phyloP scores from a whole-genome alignment of 1,140 invertebrate species.

The Trypoxylus dichotomus region DNA sequence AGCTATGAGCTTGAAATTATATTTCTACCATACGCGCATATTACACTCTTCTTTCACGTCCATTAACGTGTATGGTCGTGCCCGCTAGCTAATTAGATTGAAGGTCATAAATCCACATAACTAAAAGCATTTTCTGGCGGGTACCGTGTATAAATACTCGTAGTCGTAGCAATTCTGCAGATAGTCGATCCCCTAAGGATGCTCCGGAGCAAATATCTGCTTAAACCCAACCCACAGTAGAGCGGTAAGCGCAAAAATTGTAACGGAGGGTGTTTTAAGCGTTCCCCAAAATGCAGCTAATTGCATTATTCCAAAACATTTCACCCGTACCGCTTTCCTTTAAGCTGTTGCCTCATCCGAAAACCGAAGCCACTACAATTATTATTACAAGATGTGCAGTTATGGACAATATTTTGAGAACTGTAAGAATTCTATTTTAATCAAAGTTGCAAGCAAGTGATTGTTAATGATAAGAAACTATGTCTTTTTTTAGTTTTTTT shows the following conservation, averaged over 20 bases:
- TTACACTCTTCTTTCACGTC: too few relatives aligned
- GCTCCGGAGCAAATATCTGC: neutral
- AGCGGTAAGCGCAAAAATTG: neutral
- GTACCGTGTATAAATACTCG: neutral
- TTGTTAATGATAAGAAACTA: too few relatives aligned
- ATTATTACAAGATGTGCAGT: neutral
- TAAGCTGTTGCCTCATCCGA: neutral
- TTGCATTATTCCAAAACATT: conserved; percentile 23
- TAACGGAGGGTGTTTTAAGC: conserved; percentile 5
- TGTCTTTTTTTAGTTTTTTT: too few relatives aligned
- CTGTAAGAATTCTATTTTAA: too few relatives aligned
- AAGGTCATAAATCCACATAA: neutral
- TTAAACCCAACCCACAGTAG: neutral
- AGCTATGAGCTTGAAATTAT: neutral
- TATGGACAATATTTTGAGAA: neutral
- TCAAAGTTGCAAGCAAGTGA: too few relatives aligned
- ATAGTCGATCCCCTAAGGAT: neutral
- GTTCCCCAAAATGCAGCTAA: conserved; percentile 16
- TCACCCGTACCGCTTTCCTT: neutral
- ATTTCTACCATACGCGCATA: neutral
- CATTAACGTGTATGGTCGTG: too few relatives aligned
- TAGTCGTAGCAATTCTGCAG: neutral
- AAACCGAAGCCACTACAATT: neutral
- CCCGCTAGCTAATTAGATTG: neutral
- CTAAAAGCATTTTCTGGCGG: neutral